Base-by-base conservation (phyloP, 2,888 invertebrate genomes). In the Campoplex capitator region DNA sequence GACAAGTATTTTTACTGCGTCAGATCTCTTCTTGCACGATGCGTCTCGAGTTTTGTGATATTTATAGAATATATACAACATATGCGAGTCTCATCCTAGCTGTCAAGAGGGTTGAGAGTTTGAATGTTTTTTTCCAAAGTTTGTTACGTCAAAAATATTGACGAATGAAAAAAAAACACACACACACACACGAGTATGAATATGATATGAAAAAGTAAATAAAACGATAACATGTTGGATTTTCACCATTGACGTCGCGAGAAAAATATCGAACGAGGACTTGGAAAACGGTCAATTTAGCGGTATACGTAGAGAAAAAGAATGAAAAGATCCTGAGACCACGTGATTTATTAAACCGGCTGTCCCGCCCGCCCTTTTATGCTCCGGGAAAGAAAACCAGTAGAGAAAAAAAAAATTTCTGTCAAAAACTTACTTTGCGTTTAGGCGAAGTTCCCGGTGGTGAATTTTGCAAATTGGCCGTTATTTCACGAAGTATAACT, bases 381-480 rank as follows among this genome's bases (percentile, higher is more conserved):
- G 32, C 32, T 51, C 45, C 45, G 58, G 62, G 28, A n/a, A 70
- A 32, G 28, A 18, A 56, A 71, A 58, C 0, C 1, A 58, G 48
- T 56, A 67, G 45, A 42, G 2, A 23, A 23, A 23, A 23, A 48
- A 16, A 35, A 56, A 42, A 58, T 58, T 18, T 23, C 48, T 80
- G 70, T 76, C 62, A 62, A 32, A 62, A 62, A 32, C 83, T 88
- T 90, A 93, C 93, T 91, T 92, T 92, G 83, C 82, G 88, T 65
- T 87, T 89, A 18, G 89, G 74, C 42, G 88, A 68, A 35, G 89
- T 91, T 58, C 87, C 82, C 23, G 91, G 90, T 18, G 93, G 86
- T 18, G 92, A 93, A 89, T 93, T 93, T 42, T 93, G 92, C 58
- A 93, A 89, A 18, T 91, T 90, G n/a, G 92, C 93, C 45, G 93